Percentiles rank a stretch among this genome's conserved stretches.
Conservation (phyloP, 2,113 vertebrate genomes). For the Cacatua alba region DNA sequence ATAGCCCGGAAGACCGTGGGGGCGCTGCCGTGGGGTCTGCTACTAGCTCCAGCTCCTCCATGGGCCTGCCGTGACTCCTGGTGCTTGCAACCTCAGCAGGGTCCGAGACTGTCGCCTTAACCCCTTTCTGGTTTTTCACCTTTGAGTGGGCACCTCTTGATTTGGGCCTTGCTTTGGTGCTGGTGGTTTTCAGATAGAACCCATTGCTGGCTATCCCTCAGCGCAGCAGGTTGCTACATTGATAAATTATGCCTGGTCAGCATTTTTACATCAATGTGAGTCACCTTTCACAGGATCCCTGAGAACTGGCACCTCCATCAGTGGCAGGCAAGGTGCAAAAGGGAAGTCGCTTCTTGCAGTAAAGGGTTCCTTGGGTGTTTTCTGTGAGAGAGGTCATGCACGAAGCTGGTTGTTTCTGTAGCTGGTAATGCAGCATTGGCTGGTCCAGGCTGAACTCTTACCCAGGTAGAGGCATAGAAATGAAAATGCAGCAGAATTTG, state of each 20-base stretch:
- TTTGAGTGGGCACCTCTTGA: background rate
- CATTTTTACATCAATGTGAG: background rate
- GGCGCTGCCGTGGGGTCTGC: fast-evolving
- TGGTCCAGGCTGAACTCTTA: background rate
- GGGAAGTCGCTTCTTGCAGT: fast-evolving
- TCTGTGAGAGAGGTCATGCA: fast-evolving
- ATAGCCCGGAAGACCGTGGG: fast-evolving
- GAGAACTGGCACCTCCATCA: background rate
- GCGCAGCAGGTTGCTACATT: fast-evolving
- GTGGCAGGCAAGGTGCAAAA: background rate
- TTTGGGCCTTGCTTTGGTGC: background rate
- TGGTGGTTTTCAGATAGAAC: background rate
- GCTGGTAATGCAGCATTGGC: fast-evolving
- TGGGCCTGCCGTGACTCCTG: fast-evolving
- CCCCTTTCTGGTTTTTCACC: fast-evolving
- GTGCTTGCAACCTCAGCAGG: fast-evolving
- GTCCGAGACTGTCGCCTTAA: background rate
- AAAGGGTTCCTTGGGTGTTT: background rate
- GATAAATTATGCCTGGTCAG: background rate
- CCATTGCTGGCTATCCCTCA: background rate
- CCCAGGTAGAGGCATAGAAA: background rate
- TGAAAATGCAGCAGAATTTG: background rate
- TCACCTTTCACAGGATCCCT: background rate
- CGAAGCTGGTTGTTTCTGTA: background rate
- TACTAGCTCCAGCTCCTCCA: fast-evolving